phyloP scores from a whole-genome alignment of 2,888 invertebrate genomes.

The Lepidocyrtinus sp. region DNA sequence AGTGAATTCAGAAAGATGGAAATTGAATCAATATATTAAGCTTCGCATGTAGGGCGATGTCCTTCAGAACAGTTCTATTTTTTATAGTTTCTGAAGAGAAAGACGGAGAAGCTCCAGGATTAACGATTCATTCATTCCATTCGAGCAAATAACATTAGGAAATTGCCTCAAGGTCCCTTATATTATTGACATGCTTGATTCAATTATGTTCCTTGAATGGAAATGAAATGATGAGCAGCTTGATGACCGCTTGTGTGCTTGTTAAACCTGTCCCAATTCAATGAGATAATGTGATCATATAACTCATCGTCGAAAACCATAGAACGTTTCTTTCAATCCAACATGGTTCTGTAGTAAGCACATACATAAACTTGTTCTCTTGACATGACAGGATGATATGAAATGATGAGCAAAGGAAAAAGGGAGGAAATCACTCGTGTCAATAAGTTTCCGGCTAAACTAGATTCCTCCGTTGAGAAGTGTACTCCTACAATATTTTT shows the following conservation, averaged over 20 bases:
- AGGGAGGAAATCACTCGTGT: conserved; percentile 50
- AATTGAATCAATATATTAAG: too few species aligned
- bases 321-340: too few species aligned
- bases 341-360: too few species aligned
- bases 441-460: conserved; percentile 45
- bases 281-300: too few species aligned
- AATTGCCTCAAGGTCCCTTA: conserved; percentile 53
- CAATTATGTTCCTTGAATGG: conserved; percentile 58
- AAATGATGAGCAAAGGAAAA: conserved; percentile 21
- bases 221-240: neutral
- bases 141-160: neutral
- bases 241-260: conserved; percentile 14
- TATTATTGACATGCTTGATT: conserved; percentile 68
- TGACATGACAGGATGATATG: conserved; percentile 6
- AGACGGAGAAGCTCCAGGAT: too few species aligned
- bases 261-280: conserved; percentile 26
- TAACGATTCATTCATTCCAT: neutral
- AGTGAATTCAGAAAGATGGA: too few species aligned
- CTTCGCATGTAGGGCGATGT: too few species aligned
- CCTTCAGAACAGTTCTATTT: too few species aligned
- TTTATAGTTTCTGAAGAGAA: too few species aligned
- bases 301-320: too few species aligned
- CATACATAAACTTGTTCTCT: too few species aligned
- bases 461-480: neutral
- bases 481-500: too few species aligned